These are phyloP conservation scores for Patella caerulea DNA, from an alignment of 2,888 invertebrate genomes.

Conservation along the genomic window DNA sequence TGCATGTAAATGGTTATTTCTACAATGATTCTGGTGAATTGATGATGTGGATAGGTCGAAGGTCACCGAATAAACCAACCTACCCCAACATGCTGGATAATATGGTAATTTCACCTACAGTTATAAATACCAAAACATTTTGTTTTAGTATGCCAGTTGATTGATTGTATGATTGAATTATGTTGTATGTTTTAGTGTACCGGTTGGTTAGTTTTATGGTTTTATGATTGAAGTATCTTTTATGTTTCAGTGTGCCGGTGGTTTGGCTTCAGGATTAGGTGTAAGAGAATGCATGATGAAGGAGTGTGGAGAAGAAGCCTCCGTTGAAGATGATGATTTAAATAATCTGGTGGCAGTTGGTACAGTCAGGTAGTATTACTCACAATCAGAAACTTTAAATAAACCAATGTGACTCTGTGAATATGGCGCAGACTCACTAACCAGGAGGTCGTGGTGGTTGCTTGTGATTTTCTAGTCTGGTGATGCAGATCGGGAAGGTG, in stretches of 20 bases:
- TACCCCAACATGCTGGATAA: constrained; percentile 97
- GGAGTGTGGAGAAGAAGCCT: constrained; percentile 95
- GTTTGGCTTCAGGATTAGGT: constrained; percentile 89
- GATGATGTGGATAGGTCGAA: constrained; percentile 92
- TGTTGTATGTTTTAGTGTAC: too few species aligned
- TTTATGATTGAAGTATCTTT: too few species aligned
- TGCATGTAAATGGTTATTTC: constrained; percentile 94
- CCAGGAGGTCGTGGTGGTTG: too few species aligned
- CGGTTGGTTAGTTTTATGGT: too few species aligned
- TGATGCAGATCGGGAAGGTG: too few species aligned
- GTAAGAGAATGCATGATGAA: constrained; percentile 91
- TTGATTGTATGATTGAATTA: too few species aligned
- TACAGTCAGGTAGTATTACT: constrained; percentile 81
- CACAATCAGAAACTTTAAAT: too few species aligned
- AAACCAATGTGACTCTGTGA: too few species aligned
- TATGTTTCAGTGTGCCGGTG: constrained; percentile 75
- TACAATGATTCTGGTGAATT: constrained; percentile 87
- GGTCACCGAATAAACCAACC: constrained; percentile 92
- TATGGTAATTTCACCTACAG: constrained; percentile 77
- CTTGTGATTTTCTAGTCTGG: too few species aligned
- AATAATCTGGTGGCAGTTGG: constrained; percentile 84
- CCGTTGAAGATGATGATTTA: constrained; percentile 85
- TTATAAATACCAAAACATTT: too few species aligned
- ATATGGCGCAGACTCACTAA: too few species aligned
- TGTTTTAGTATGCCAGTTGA: too few species aligned